Evolutionary conservation across 2,888 invertebrate genomes (phyloP).

Genomic region (Galerucella calmariensis): DNA sequence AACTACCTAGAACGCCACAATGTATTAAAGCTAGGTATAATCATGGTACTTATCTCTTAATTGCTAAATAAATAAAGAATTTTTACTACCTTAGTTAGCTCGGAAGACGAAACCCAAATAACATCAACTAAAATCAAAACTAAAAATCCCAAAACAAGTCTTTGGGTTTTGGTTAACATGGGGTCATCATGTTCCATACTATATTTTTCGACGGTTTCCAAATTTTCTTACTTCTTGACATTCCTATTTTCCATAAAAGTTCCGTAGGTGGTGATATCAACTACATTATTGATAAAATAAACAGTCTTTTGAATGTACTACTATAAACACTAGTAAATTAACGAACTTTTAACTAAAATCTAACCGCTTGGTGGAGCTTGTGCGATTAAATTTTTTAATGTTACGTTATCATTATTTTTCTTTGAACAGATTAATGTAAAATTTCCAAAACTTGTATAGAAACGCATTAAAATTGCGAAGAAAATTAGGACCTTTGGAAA

Average conservation of each 20-base stretch:
- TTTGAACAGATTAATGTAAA: slow-evolving; percentile 7
- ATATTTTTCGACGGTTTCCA: slow-evolving; percentile 28
- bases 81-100: slow-evolving; percentile 85
- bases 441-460: not conserved
- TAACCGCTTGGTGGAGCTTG: not conserved
- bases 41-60: not conserved
- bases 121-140: slow-evolving; percentile 91
- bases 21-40: not conserved
- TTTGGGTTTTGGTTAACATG: slow-evolving; percentile 74
- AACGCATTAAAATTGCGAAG: slow-evolving; percentile 1
- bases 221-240: slow-evolving; percentile 36
- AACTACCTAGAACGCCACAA: not conserved
- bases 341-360: not conserved
- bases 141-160: slow-evolving; percentile 85
- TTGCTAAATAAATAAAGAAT: not conserved
- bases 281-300: slow-evolving; percentile 32
- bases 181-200: slow-evolving; percentile 51
- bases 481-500: not conserved
- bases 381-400: not conserved
- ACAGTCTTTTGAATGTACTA: slow-evolving; percentile 4
- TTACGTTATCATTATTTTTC: slow-evolving; percentile 38
- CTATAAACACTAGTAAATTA: not conserved
- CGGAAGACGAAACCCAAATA: slow-evolving; percentile 95
- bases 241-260: slow-evolving; percentile 28
- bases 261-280: slow-evolving; percentile 26